Evolutionary conservation across 2,888 invertebrate species (phyloP), one percentile per base, ranked within the genome.

Genomic region (Lasioglossum calceatum): DNA sequence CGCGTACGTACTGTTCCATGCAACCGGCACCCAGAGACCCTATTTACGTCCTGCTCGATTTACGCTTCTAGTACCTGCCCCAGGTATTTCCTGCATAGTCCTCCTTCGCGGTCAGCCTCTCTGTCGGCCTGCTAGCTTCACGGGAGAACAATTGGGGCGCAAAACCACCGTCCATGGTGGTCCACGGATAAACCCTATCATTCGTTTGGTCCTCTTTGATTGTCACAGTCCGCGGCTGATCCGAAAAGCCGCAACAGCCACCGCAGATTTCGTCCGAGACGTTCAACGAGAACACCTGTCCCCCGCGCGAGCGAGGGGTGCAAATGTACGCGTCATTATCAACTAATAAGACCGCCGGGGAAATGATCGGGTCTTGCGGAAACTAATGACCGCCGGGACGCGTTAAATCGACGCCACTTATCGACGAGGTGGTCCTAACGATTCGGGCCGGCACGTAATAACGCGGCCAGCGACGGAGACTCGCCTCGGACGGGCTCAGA

Each of bases 391-490:
- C 82, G 81, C 74, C 54, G 83, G 78, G 74, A 74, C 88, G 90
- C 88, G 85, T 89, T 88, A 84, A 87, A 90, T 90, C 85, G 83
- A 47, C 61, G 81, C 83, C 81, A 90, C 88, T 88, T 85, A 79
- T 77, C 89, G 88, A 16, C 50, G 32, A 74, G 70, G 75, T 81
- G 83, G 81, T 58, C 83, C 81, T 79, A 81, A 71, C 83, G 70
- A 81, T 87, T 87, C 79, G 82, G 81, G 82, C 77, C 80, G 54
- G 54, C 23, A 80, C 44, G 80, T n/a, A n/a, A 71, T 61, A 75
- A 36, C 36, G 36, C 36, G 36, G 36, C 36, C 36, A 36, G 36
- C 36, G 36, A 54, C 54, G 54, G 23, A 23, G 23, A 54, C 54
- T 54, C 54, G 50, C 50, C 50, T 2, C 23, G 54, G 0, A 10